Conservation (phyloP, 2,113 vertebrate genomes). For the Eulemur macaco region DNA sequence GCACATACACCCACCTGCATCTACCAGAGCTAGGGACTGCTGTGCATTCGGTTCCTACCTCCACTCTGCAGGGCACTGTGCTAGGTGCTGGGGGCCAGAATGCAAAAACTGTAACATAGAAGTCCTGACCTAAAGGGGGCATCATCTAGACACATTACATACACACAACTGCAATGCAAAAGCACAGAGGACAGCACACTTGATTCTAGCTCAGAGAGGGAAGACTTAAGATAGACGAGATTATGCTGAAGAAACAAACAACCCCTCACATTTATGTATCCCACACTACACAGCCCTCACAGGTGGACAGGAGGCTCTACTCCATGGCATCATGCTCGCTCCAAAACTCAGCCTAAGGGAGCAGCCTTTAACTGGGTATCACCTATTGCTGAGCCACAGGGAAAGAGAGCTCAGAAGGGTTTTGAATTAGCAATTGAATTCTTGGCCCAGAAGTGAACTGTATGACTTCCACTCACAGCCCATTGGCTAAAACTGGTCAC, state of each 20-base stretch:
- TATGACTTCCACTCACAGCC: slow-evolving; percentile 43
- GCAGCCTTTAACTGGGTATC: not conserved
- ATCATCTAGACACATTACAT: not conserved
- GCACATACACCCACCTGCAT: not conserved
- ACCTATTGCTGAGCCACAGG: slow-evolving; percentile 46
- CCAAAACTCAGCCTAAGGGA: not conserved
- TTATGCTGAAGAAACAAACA: not conserved
- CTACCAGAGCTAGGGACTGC: not conserved
- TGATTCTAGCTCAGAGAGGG: not conserved
- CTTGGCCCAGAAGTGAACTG: slow-evolving; percentile 56
- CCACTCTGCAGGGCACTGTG: not conserved
- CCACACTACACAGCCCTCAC: not conserved
- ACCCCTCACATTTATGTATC: not conserved
- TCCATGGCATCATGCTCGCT: not conserved
- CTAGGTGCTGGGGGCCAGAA: not conserved
- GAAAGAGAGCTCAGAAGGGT: not conserved
- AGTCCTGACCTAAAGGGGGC: not conserved
- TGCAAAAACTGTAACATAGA: not conserved
- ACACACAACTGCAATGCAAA: not conserved
- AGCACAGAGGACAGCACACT: not conserved
- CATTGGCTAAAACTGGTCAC: slow-evolving; percentile 54
- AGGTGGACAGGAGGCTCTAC: not conserved
- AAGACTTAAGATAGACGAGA: not conserved
- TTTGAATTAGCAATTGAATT: slow-evolving; percentile 68
- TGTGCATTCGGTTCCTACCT: not conserved